These are phyloP conservation scores for Peromyscus melanophrys DNA, from an alignment of 2,797 vertebrate species.

Conservation along the genomic window DNA sequence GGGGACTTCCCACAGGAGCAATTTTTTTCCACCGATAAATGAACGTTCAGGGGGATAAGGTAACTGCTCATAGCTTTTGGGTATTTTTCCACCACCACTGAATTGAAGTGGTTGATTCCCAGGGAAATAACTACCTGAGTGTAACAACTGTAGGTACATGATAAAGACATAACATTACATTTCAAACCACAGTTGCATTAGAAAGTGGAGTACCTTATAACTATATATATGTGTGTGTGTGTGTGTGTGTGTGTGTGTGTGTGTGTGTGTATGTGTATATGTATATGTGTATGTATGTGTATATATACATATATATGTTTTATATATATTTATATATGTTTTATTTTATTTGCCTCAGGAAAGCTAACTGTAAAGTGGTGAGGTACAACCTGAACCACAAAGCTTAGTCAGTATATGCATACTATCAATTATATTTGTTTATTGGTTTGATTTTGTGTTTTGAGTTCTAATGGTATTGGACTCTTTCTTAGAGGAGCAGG, in stretches of 20 bases:
- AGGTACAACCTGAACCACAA: background rate
- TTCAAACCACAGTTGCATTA: background rate
- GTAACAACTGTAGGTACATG: background rate
- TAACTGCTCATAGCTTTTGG: background rate
- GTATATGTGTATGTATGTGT: too few species aligned
- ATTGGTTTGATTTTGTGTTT: background rate
- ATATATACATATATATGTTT: too few species aligned
- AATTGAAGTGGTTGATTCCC: background rate
- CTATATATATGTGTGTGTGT: too few species aligned
- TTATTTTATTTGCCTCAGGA: background rate
- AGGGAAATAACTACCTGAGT: background rate
- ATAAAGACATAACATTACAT: constrained; percentile 39
- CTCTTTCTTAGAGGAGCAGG: background rate
- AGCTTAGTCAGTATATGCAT: background rate
- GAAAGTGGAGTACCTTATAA: background rate
- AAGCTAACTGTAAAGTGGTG: background rate
- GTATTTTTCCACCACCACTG: background rate
- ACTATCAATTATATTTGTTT: background rate
- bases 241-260: too few species aligned
- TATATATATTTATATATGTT: too few species aligned
- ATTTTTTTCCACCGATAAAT: background rate
- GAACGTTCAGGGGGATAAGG: background rate
- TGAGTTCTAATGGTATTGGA: background rate
- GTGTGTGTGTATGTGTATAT: too few species aligned
- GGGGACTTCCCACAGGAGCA: background rate